phyloP scores from a whole-genome alignment of 1,140 invertebrate species.

The Macrosteles quadrilineatus region DNA sequence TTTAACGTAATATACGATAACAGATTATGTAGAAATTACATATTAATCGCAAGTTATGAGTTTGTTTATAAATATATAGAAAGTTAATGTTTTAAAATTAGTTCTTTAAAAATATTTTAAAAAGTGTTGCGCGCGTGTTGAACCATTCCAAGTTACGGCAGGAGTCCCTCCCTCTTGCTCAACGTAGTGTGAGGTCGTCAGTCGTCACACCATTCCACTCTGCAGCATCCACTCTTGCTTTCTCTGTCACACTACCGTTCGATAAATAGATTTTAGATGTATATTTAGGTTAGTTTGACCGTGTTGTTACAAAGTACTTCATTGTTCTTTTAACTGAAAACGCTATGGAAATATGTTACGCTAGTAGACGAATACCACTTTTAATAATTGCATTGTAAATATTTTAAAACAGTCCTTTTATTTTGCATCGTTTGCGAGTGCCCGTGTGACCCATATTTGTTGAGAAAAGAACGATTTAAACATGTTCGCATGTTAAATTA shows the following conservation, averaged over 20 bases:
- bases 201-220: conserved; percentile 27
- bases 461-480: conserved; percentile 10
- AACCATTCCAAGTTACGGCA: conserved; percentile 27
- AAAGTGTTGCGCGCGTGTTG: conserved; percentile 32
- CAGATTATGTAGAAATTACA: conserved; percentile 35
- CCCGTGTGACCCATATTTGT: conserved; percentile 18
- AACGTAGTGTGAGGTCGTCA: conserved; percentile 21
- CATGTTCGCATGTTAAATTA: conserved; percentile 18
- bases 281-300: conserved; percentile 42
- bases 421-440: conserved; percentile 23
- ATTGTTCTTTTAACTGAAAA: conserved; percentile 35
- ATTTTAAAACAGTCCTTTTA: conserved; percentile 38
- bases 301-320: conserved; percentile 39
- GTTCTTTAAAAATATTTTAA: conserved; percentile 31
- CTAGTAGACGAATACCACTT: conserved; percentile 37
- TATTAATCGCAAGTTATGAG: conserved; percentile 27
- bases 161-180: conserved; percentile 28
- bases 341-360: conserved; percentile 30
- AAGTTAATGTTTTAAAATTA: conserved; percentile 34
- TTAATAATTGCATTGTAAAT: conserved; percentile 42
- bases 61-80: conserved; percentile 38
- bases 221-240: conserved; percentile 24
- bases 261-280: conserved; percentile 42
- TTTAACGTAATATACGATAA: conserved; percentile 35
- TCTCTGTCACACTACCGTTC: conserved; percentile 25